A percentile compares a stretch with the other conserved stretches of the same genome.
phyloP scores from a whole-genome alignment of 2,888 invertebrate genomes.

The Leucophenga maculata region DNA sequence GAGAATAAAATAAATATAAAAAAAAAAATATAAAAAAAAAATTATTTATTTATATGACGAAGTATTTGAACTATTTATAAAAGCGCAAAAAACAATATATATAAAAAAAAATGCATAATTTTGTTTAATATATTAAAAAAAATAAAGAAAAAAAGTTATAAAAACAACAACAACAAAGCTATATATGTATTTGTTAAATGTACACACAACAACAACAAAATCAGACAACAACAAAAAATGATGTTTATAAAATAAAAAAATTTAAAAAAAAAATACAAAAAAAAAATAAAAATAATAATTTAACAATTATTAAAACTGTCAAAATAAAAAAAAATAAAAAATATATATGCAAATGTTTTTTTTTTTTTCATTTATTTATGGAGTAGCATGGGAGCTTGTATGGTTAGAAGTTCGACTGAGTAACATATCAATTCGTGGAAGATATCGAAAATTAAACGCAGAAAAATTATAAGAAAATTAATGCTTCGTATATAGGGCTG shows the following conservation, averaged over 20 bases:
- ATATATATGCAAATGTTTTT: background rate
- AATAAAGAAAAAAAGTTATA: background rate
- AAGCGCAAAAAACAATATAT: too few species aligned
- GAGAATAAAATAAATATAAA: too few species aligned
- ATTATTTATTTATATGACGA: too few species aligned
- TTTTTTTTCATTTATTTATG: background rate
- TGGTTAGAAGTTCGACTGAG: too few species aligned
- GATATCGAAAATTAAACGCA: too few species aligned
- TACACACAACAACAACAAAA: background rate
- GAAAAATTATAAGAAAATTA: too few species aligned
- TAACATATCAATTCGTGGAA: too few species aligned
- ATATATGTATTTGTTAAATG: conserved; percentile 8
- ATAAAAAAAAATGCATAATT: background rate
- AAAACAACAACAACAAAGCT: background rate
- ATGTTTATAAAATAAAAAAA: too few species aligned
- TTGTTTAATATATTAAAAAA: background rate
- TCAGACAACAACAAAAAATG: background rate
- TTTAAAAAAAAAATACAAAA: background rate
- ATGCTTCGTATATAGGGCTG: too few species aligned
- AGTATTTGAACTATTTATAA: too few species aligned
- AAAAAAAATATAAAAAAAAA: too few species aligned
- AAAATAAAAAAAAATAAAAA: background rate
- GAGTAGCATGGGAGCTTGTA: too few species aligned
- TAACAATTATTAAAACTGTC: conserved; percentile 16
- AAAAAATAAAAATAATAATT: conserved; percentile 2